Evolutionary conservation across 1,140 invertebrate genomes (phyloP).

Genomic region (Drosophila pectinifera): DNA sequence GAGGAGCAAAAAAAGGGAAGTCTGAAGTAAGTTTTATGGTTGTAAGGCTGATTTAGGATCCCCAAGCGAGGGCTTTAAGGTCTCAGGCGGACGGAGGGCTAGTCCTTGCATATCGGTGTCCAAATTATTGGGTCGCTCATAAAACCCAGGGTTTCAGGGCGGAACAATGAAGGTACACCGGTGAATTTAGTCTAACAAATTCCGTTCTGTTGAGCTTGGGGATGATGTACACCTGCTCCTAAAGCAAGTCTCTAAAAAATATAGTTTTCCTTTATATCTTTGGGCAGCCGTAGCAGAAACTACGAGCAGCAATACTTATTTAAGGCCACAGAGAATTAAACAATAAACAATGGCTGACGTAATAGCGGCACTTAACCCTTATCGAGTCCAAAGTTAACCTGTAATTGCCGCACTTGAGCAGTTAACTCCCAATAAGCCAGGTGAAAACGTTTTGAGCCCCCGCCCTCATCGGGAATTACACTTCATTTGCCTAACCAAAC

Average conservation of each 20-base stretch:
- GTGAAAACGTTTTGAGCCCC: constrained; percentile 31
- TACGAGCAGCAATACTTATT: not conserved
- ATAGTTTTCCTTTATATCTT: too few species aligned
- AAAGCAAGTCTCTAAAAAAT: not conserved
- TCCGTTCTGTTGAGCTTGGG: not conserved
- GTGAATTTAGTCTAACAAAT: constrained; percentile 32
- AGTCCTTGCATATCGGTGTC: constrained; percentile 17
- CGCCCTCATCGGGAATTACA: constrained; percentile 50
- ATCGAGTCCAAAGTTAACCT: constrained; percentile 15
- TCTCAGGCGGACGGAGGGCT: constrained; percentile 15
- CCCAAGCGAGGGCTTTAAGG: constrained; percentile 37
- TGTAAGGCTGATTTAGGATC: constrained; percentile 68
- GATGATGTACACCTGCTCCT: not conserved
- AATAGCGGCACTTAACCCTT: constrained; percentile 46
- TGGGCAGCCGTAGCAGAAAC: not conserved
- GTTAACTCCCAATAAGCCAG: constrained; percentile 49
- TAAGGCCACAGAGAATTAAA: constrained; percentile 4
- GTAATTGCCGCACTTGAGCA: constrained; percentile 57
- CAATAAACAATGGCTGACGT: constrained; percentile 24
- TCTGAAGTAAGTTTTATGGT: constrained; percentile 58
- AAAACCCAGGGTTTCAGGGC: constrained; percentile 11
- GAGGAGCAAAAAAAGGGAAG: constrained; percentile 7
- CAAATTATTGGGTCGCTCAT: constrained; percentile 33
- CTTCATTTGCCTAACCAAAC: constrained; percentile 71
- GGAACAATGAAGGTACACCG: constrained; percentile 5